These are phyloP conservation scores for Leucoraja ocellata DNA, from an alignment of 2,797 vertebrate species.

Conservation along the genomic window DNA sequence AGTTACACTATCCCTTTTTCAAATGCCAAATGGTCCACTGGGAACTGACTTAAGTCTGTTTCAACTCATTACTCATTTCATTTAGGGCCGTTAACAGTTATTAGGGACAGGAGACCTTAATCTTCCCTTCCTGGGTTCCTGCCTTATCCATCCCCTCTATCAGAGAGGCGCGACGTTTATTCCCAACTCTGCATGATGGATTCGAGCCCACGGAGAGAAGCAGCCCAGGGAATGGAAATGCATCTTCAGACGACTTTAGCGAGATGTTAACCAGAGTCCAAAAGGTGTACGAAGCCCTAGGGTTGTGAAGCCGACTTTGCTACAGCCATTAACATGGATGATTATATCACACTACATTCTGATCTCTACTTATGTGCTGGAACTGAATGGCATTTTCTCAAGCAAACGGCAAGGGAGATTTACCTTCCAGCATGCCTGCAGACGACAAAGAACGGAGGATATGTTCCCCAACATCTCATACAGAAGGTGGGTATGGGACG, in stretches of 20 bases:
- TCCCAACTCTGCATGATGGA: background rate
- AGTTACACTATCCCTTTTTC: slow-evolving; percentile 20
- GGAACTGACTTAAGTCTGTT: slow-evolving; percentile 21
- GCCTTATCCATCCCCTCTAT: background rate
- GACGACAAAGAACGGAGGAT: background rate
- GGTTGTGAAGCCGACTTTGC: background rate
- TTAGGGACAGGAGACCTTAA: slow-evolving; percentile 4
- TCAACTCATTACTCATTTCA: slow-evolving; percentile 18
- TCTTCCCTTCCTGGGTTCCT: background rate
- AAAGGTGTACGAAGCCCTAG: background rate
- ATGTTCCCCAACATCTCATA: background rate
- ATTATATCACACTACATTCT: background rate
- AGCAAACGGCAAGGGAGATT: background rate
- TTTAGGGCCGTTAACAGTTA: background rate
- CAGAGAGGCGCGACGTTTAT: background rate
- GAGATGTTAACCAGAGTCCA: background rate
- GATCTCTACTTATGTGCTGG: background rate
- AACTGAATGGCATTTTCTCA: background rate
- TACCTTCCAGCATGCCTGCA: background rate
- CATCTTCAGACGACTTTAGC: background rate
- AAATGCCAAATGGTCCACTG: slow-evolving; percentile 19
- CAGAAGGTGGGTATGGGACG: too few species aligned
- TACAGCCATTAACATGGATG: background rate
- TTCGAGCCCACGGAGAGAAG: background rate
- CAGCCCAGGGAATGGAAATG: background rate